Percentiles rank a stretch among this genome's conserved stretches.
Evolutionary conservation across 2,888 invertebrate genomes (phyloP).

Genomic region (Microctonus hyperodae): DNA sequence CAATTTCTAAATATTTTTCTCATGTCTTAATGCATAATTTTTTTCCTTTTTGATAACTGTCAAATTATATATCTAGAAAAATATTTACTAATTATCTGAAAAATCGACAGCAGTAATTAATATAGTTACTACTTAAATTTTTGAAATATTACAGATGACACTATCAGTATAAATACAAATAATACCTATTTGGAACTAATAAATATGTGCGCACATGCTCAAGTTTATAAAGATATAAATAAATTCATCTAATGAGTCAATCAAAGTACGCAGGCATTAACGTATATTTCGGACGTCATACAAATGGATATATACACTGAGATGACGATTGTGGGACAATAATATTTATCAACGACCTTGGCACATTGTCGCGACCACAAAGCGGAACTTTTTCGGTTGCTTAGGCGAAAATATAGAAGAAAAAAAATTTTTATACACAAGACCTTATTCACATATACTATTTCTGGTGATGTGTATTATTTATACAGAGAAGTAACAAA

Average conservation of each 20-base stretch:
- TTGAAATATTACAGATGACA: no score
- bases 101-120: no score
- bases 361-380: conserved; percentile 43
- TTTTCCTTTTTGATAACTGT: background rate
- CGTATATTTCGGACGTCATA: background rate
- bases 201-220: no score
- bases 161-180: no score
- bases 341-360: conserved; percentile 53
- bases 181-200: no score
- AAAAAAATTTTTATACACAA: background rate
- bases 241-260: background rate
- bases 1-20: background rate
- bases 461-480: no score
- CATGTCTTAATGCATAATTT: no score
- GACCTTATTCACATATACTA: no score
- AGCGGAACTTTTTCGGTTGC: conserved; percentile 3
- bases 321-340: conserved; percentile 51
- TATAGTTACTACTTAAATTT: no score
- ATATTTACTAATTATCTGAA: no score
- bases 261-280: background rate
- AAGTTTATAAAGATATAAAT: no score
- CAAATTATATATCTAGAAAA: background rate
- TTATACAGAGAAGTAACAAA: no score
- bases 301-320: conserved; percentile 35
- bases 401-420: background rate